Conservation (phyloP, 2,888 invertebrate genomes). For the Ophion slaviceki region DNA sequence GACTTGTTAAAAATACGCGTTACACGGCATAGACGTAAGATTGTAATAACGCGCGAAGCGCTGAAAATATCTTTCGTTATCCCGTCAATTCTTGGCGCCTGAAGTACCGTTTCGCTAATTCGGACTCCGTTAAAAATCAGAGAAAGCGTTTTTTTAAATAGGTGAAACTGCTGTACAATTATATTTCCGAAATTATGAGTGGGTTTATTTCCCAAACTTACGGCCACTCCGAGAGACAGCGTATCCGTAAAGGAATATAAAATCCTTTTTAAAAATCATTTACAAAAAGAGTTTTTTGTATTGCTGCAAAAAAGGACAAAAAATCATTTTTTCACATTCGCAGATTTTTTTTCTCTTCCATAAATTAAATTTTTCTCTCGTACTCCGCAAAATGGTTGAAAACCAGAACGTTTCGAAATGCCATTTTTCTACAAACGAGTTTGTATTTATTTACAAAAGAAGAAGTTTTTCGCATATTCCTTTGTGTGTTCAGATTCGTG, state of each 20-base stretch:
- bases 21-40: constrained; percentile 59
- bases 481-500: not conserved
- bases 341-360: not conserved
- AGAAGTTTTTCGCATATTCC: not conserved
- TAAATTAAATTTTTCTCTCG: not conserved
- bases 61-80: constrained; percentile 25
- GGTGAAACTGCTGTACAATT: not conserved
- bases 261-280: not conserved
- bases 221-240: no score
- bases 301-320: not conserved
- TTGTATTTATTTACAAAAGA: not conserved
- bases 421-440: no score
- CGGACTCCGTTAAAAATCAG: constrained; percentile 4
- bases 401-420: not conserved
- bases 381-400: not conserved
- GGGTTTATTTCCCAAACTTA: not conserved
- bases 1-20: constrained; percentile 58
- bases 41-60: constrained; percentile 36
- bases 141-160: not conserved
- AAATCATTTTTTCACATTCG: not conserved
- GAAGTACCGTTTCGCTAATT: not conserved
- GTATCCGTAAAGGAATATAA: not conserved
- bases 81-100: constrained; percentile 2
- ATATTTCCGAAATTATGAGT: not conserved
- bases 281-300: no score